phyloP scores from a whole-genome alignment of 2,113 vertebrate genomes.

The Otis tarda region DNA sequence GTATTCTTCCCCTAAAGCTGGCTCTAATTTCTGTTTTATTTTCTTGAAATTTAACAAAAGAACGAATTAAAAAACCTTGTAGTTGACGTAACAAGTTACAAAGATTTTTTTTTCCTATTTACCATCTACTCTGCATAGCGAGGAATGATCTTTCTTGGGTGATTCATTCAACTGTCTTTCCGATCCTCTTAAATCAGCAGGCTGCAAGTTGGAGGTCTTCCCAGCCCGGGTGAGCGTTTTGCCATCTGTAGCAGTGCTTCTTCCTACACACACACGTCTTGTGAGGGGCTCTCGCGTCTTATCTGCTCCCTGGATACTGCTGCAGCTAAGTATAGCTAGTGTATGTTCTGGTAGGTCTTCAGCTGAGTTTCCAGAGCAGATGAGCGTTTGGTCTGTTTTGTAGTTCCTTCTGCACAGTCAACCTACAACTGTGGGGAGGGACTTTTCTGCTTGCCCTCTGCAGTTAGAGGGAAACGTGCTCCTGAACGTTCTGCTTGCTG shows the following conservation, averaged over 20 bases:
- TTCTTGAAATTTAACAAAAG: background rate
- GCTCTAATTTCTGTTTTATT: background rate
- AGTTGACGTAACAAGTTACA: background rate
- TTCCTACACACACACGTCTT: background rate
- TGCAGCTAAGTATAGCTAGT: background rate
- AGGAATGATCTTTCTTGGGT: conserved; percentile 16
- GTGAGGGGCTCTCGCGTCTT: background rate
- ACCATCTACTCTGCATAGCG: background rate
- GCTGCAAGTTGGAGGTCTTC: conserved; percentile 33
- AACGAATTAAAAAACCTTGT: background rate
- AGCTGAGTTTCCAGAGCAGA: background rate
- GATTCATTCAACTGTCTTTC: conserved; percentile 36
- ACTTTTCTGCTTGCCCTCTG: background rate
- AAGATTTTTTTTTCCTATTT: background rate
- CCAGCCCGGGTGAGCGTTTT: background rate
- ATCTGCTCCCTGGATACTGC: background rate
- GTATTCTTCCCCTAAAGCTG: background rate
- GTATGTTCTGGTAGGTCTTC: background rate
- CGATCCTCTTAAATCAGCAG: background rate
- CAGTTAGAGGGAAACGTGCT: background rate
- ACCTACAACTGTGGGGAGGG: background rate
- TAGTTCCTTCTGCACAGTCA: background rate
- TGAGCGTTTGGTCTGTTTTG: background rate
- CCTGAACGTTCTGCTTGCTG: background rate
- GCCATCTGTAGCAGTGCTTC: background rate